Conservation (phyloP, 2,113 vertebrate genomes). For the Irena cyanogastra region DNA sequence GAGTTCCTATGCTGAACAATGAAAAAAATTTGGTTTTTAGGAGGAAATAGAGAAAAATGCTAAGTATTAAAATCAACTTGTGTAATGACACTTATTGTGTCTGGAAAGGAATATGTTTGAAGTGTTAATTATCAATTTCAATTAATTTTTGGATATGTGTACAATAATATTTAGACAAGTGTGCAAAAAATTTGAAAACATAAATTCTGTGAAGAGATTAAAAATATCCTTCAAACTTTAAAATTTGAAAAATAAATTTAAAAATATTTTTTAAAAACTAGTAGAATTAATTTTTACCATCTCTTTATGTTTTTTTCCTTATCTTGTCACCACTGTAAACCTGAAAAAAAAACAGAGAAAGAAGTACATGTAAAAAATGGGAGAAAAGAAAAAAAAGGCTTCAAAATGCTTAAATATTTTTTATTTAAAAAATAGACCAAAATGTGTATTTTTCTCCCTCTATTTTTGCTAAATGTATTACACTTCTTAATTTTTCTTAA, state of each 20-base stretch:
- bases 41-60: not conserved
- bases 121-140: not conserved
- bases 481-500: not conserved
- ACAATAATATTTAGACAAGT: not conserved
- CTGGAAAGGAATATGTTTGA: not conserved
- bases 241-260: not conserved
- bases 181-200: not conserved
- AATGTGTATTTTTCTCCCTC: rapidly evolving
- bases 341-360: not conserved
- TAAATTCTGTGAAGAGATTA: not conserved
- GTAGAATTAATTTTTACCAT: not conserved
- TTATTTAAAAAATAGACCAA: not conserved
- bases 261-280: not conserved
- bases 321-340: not conserved
- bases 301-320: not conserved
- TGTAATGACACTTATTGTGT: no score
- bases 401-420: not conserved
- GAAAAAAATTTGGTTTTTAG: rapidly evolving
- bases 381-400: not conserved
- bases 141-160: not conserved
- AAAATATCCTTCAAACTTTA: not conserved
- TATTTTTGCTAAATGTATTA: not conserved
- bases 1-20: not conserved
- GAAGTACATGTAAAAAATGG: not conserved
- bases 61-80: not conserved